phyloP scores from a whole-genome alignment of 2,113 vertebrate genomes.

The Eira barbara region DNA sequence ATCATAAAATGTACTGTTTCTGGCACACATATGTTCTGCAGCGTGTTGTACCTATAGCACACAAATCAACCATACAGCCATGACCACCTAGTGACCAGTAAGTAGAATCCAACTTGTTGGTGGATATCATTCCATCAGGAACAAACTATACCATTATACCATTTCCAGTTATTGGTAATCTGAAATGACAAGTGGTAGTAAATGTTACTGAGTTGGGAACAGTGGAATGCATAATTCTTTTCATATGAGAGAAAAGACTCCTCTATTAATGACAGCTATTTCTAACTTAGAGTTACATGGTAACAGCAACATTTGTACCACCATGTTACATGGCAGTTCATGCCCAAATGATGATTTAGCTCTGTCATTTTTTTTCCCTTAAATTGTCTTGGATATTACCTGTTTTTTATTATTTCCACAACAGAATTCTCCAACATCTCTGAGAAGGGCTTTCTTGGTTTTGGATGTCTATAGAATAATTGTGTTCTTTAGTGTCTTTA shows the following conservation, averaged over 20 bases:
- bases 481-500: background rate
- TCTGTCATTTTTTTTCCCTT: background rate
- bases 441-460: background rate
- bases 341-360: background rate
- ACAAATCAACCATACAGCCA: background rate
- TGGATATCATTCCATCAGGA: background rate
- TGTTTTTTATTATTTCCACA: background rate
- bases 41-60: background rate
- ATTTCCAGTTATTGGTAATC: background rate
- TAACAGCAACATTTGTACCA: background rate
- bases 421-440: background rate
- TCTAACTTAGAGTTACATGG: background rate
- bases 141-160: background rate
- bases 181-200: background rate
- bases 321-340: background rate
- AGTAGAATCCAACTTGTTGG: background rate
- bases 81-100: background rate
- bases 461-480: background rate
- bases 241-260: background rate
- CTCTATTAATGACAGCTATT: background rate
- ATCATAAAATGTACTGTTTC: background rate
- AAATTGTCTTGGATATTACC: background rate
- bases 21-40: background rate
- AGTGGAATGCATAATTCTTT: background rate
- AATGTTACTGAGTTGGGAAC: background rate